Evolutionary conservation across 2,797 vertebrate genomes (phyloP), one percentile per base, ranked within the genome.

Genomic region (Phylloscopus collybita): DNA sequence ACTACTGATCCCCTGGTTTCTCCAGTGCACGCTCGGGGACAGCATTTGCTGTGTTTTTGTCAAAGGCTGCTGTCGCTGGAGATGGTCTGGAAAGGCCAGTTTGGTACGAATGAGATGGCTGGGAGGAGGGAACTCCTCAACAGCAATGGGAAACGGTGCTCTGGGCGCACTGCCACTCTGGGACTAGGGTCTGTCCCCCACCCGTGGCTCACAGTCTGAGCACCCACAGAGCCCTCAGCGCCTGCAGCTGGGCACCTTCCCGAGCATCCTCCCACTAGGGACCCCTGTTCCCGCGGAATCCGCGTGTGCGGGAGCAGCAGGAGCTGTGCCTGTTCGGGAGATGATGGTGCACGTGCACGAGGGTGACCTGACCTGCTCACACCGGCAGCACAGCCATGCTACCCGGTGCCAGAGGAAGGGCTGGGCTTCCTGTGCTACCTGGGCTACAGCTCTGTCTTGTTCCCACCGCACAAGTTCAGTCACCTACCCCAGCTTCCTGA

Each of bases 71-170:
- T 34, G 19, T 60, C 61, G 53, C 27, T 32, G 50, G 50, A 75
- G n/a, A n/a, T 32, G 5, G 22, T 53, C 54, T 53, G 21, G 16
- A n/a, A 60, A 53, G 44, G n/a, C 53, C 25, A 18, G 11, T 51
- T 64, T 23, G 70, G 49, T 70, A 44, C 29, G 11, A 25, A 40
- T 2, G 13, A 53, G 51, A 16, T n/a, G 42, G 34, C 17, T 7
- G 30, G n/a, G 40, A 45, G 70, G 21, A 73, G 60, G 54, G 30
- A 76, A 7, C 7, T 65, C 50, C 0, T 4, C 32, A 50, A 16
- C 30, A 51, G 65, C 0, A 0, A 19, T 2, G 5, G 38, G 32
- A 72, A 45, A 18, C 7, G 1, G 4, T 11, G 16, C 45, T 47
- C 42, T 20, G 45, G 13, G 38, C 49, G 65, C 5, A 1, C 27